Evolutionary conservation across 2,797 vertebrate genomes (phyloP).

Genomic region (Hipposideros larvatus): DNA sequence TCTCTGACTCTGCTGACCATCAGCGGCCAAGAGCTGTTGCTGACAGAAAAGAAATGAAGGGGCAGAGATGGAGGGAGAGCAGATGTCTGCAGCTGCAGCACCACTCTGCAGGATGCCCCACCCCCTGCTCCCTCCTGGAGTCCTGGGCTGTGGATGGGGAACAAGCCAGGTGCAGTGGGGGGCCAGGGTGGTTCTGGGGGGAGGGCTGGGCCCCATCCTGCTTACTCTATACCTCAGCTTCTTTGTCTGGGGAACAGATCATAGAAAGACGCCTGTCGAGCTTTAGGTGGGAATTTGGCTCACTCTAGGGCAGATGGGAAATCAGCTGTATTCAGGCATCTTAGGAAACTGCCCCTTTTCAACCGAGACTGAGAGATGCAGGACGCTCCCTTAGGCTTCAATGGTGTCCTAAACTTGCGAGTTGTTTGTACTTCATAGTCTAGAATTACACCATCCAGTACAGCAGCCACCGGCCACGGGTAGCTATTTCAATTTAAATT

Average conservation of each 20-base stretch:
- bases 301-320: neutral
- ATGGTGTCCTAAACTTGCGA: neutral
- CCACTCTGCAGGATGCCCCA: fast-evolving
- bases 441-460: neutral
- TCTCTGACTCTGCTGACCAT: constrained; percentile 52
- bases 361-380: neutral
- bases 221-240: neutral
- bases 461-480: neutral
- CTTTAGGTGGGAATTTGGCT: neutral
- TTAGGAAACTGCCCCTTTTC: neutral
- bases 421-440: neutral
- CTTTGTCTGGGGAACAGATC: neutral
- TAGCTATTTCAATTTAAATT: neutral
- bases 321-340: neutral
- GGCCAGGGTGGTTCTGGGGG: neutral
- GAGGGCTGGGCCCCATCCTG: neutral
- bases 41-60: constrained; percentile 44
- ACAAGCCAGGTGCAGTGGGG: neutral
- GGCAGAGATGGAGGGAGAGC: neutral
- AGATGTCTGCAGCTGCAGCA: constrained; percentile 27
- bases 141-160: neutral
- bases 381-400: neutral
- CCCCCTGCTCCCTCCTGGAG: fast-evolving
- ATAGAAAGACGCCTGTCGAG: neutral
- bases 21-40: neutral